Evolutionary conservation across 2,797 vertebrate species (phyloP).

Genomic region (Xiphophorus birchmanni): DNA sequence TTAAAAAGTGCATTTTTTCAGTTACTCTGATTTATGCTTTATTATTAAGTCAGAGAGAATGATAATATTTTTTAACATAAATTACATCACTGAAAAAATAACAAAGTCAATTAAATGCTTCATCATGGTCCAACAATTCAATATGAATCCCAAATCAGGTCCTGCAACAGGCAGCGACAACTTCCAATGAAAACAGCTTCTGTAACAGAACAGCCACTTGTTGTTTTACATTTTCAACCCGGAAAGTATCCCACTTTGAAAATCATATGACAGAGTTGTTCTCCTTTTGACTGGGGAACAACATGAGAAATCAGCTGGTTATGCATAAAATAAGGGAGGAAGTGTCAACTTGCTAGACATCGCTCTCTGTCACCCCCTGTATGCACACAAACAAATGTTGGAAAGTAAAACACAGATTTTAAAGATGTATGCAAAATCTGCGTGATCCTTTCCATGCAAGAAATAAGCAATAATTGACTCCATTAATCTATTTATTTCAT

Average conservation of each 20-base stretch:
- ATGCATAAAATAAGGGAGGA: slow-evolving; percentile 26
- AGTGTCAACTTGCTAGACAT: slow-evolving; percentile 18
- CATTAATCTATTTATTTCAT: neutral
- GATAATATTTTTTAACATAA: neutral
- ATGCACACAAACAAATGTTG: slow-evolving; percentile 5
- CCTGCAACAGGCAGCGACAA: neutral
- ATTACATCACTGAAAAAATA: neutral
- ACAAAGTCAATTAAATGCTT: neutral
- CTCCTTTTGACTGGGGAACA: neutral
- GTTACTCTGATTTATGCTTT: slow-evolving; percentile 1
- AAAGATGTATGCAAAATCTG: neutral
- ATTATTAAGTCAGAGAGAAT: neutral
- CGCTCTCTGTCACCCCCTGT: slow-evolving; percentile 42
- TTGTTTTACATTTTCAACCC: slow-evolving; percentile 25
- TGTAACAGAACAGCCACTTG: slow-evolving; percentile 20
- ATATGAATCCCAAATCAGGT: slow-evolving; percentile 11
- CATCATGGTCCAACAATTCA: slow-evolving; percentile 9
- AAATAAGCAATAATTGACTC: neutral
- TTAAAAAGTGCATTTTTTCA: neutral
- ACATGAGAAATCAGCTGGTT: slow-evolving; percentile 27
- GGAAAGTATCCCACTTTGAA: slow-evolving; percentile 15
- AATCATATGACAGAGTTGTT: neutral
- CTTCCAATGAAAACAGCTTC: slow-evolving; percentile 10
- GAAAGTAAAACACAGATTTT: neutral
- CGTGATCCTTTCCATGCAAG: neutral